phyloP scores from a whole-genome alignment of 2,113 vertebrate genomes.

The Eclectus roratus region DNA sequence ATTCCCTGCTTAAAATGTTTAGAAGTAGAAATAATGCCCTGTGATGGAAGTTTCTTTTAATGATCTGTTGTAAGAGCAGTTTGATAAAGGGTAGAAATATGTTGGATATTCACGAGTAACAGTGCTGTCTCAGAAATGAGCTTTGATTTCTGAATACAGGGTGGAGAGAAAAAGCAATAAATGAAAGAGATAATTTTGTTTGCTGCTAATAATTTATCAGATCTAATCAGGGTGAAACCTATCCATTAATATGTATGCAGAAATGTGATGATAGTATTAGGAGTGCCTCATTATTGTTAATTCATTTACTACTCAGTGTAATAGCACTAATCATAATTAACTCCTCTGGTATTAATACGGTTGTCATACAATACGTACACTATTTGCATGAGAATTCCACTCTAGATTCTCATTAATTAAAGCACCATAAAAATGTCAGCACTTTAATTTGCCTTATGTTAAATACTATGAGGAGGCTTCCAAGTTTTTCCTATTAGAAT shows the following conservation, averaged over 20 bases:
- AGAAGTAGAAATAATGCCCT: background rate
- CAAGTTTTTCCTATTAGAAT: slow-evolving; percentile 41
- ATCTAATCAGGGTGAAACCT: slow-evolving; percentile 46
- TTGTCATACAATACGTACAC: slow-evolving; percentile 44
- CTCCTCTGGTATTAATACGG: slow-evolving; percentile 58
- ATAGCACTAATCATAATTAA: slow-evolving; percentile 67
- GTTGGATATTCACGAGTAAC: background rate
- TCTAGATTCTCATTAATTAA: slow-evolving; percentile 61
- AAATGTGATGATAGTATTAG: slow-evolving; percentile 40
- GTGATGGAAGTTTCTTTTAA: background rate
- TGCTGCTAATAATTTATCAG: slow-evolving; percentile 36
- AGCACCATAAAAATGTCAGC: slow-evolving; percentile 48
- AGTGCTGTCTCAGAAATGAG: background rate
- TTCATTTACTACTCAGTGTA: slow-evolving; percentile 60
- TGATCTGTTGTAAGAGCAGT: background rate
- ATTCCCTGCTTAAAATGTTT: background rate
- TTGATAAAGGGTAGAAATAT: background rate
- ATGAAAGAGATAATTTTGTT: slow-evolving; percentile 38
- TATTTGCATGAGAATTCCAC: slow-evolving; percentile 67
- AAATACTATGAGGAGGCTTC: slow-evolving; percentile 12
- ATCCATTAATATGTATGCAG: slow-evolving; percentile 21
- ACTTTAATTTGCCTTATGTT: slow-evolving; percentile 54
- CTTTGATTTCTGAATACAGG: background rate
- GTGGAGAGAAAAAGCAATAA: background rate
- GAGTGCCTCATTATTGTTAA: slow-evolving; percentile 61